Evolutionary conservation across 2,888 invertebrate species (phyloP).

Genomic region (Orthosia cruda): DNA sequence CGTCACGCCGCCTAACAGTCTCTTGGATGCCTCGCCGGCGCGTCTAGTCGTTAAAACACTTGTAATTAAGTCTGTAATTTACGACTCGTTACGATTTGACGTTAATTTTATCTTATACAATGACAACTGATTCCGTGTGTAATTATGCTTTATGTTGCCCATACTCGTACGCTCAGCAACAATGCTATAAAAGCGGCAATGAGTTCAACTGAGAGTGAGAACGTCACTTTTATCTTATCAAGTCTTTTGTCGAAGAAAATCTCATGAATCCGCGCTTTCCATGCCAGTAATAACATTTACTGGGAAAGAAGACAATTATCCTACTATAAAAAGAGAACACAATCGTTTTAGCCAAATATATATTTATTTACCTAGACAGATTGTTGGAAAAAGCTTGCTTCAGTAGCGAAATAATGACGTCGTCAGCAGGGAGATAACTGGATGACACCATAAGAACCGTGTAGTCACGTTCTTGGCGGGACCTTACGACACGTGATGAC

Average conservation of each 20-base stretch:
- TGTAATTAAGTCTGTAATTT: slow-evolving; percentile 84
- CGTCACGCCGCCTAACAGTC: slow-evolving; percentile 78
- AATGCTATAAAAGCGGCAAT: slow-evolving; percentile 54
- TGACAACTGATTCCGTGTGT: slow-evolving; percentile 75
- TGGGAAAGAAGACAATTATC: slow-evolving; percentile 56
- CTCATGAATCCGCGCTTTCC: slow-evolving; percentile 54
- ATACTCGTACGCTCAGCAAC: slow-evolving; percentile 39
- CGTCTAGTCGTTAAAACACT: slow-evolving; percentile 84
- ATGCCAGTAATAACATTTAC: slow-evolving; percentile 60
- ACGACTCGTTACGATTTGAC: slow-evolving; percentile 79
- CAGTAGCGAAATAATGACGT: slow-evolving; percentile 54
- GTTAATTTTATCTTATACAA: slow-evolving; percentile 79
- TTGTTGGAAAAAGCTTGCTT: slow-evolving; percentile 25
- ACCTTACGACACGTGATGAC: slow-evolving; percentile 65
- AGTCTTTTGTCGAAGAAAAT: slow-evolving; percentile 47
- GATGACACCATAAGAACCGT: slow-evolving; percentile 61
- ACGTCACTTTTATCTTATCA: slow-evolving; percentile 54
- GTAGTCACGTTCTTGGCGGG: slow-evolving; percentile 62
- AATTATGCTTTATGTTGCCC: slow-evolving; percentile 69
- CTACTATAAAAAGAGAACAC: slow-evolving; percentile 37
- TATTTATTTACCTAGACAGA: slow-evolving; percentile 36
- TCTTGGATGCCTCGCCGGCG: slow-evolving; percentile 60
- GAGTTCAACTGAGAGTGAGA: slow-evolving; percentile 49
- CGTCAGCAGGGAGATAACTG: slow-evolving; percentile 59
- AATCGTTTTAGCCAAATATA: slow-evolving; percentile 47